These are phyloP conservation scores for Diprion similis DNA, from an alignment of 1,140 invertebrate genomes.

Conservation along the genomic window DNA sequence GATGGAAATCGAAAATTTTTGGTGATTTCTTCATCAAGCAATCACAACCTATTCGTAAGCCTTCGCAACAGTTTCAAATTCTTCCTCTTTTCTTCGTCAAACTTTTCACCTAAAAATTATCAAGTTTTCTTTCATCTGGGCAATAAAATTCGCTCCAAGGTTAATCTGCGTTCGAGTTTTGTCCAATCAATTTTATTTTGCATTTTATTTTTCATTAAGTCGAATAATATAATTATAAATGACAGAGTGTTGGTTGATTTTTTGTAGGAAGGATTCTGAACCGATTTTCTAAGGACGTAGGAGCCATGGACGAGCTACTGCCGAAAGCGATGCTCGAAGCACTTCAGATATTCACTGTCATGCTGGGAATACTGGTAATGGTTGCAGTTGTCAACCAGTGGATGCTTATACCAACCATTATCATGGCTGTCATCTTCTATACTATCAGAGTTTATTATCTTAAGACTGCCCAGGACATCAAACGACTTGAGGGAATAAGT, in stretches of 20 bases:
- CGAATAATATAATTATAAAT: too few species aligned
- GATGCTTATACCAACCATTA: constrained; percentile 63
- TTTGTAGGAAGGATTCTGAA: constrained; percentile 73
- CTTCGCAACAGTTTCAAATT: too few species aligned
- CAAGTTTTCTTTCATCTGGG: too few species aligned
- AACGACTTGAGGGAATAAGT: constrained; percentile 65
- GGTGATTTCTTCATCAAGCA: too few species aligned
- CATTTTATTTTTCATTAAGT: too few species aligned
- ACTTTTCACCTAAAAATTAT: too few species aligned
- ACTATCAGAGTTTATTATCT: constrained; percentile 68
- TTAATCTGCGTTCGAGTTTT: too few species aligned
- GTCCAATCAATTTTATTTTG: too few species aligned
- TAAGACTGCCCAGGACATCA: constrained; percentile 67
- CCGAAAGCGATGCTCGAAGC: constrained; percentile 75
- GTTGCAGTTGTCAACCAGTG: constrained; percentile 66
- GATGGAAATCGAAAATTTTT: too few species aligned
- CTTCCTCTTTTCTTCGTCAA: too few species aligned
- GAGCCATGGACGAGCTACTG: constrained; percentile 81
- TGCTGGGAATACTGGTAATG: constrained; percentile 61
- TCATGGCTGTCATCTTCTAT: constrained; percentile 65
- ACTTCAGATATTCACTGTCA: constrained; percentile 59
- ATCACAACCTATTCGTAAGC: too few species aligned
- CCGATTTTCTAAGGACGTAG: constrained; percentile 82
- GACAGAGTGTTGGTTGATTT: neutral
- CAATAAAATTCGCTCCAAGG: too few species aligned